Percentiles rank a stretch among this genome's conserved stretches.
Conservation (phyloP, 2,113 vertebrate species). For the Pyxicephalus adspersus region DNA sequence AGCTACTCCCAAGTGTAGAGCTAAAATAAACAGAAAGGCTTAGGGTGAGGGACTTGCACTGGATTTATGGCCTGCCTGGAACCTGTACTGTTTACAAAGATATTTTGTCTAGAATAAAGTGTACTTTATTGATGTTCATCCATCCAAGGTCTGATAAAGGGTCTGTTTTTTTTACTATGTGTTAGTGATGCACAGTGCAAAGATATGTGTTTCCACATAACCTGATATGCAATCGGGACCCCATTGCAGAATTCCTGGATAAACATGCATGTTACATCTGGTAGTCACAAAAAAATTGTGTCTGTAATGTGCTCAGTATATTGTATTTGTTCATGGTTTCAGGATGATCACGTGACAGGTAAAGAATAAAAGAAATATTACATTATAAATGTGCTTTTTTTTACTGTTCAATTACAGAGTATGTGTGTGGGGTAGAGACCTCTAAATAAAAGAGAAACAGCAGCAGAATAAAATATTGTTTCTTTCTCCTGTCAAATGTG, state of each 20-base stretch:
- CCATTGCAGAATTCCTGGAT: not conserved
- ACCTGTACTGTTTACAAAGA: slow-evolving; percentile 3
- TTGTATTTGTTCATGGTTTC: too few relatives aligned
- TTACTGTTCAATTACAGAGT: too few relatives aligned
- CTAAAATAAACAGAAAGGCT: slow-evolving; percentile 33
- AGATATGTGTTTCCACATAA: not conserved
- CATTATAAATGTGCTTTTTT: too few relatives aligned
- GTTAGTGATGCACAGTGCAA: not conserved
- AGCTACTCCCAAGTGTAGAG: slow-evolving; percentile 39
- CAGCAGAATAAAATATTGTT: too few relatives aligned
- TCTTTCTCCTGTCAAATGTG: too few relatives aligned
- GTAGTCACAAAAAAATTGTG: too few relatives aligned
- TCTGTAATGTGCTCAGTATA: too few relatives aligned
- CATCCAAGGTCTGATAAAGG: not conserved
- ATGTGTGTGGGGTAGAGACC: too few relatives aligned
- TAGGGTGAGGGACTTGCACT: slow-evolving; percentile 8
- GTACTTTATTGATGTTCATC: not conserved
- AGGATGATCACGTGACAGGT: too few relatives aligned
- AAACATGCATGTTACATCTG: not conserved
- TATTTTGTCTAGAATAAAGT: not conserved
- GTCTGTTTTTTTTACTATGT: not conserved
- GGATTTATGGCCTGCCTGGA: slow-evolving; percentile 16
- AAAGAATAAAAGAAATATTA: too few relatives aligned
- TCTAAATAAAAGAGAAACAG: too few relatives aligned
- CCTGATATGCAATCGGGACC: not conserved